These are phyloP conservation scores for Xiphorhynchus elegans DNA, from an alignment of 2,113 vertebrate genomes.

Conservation along the genomic window DNA sequence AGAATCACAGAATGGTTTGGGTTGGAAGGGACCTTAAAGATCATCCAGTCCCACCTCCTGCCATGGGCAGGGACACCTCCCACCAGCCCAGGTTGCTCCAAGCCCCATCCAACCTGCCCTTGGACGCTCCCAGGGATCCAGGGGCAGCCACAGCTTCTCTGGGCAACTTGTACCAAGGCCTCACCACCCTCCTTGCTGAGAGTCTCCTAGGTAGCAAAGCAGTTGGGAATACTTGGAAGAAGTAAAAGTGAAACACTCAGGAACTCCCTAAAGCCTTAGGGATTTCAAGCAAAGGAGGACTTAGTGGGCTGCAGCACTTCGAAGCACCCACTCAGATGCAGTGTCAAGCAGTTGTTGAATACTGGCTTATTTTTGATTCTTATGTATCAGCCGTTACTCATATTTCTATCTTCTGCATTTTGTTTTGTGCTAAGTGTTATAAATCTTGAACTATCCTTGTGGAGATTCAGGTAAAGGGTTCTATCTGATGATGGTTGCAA, in stretches of 20 bases:
- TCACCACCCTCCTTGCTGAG: not conserved
- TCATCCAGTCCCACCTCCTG: fast-evolving
- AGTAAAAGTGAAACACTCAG: not conserved
- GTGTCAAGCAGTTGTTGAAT: not conserved
- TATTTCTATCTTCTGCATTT: not conserved
- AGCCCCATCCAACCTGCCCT: fast-evolving
- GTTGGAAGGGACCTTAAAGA: not conserved
- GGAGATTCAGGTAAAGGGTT: not conserved
- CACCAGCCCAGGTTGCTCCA: fast-evolving
- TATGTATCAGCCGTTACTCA: not conserved
- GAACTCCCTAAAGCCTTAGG: not conserved
- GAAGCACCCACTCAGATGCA: not conserved
- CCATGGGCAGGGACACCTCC: not conserved
- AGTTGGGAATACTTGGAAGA: not conserved
- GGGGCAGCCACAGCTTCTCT: not conserved
- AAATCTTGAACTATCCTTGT: not conserved
- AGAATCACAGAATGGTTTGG: not conserved
- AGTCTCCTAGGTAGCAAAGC: not conserved
- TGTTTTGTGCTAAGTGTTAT: not conserved
- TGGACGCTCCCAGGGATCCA: not conserved
- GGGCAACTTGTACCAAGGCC: not conserved
- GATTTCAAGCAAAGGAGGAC: not conserved
- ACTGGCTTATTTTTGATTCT: not conserved
- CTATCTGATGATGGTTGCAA: not conserved
- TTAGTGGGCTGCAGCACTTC: not conserved